A percentile compares a stretch with the other conserved stretches of the same genome.
phyloP scores from a whole-genome alignment of 2,888 invertebrate genomes.

The Apamea anceps region DNA sequence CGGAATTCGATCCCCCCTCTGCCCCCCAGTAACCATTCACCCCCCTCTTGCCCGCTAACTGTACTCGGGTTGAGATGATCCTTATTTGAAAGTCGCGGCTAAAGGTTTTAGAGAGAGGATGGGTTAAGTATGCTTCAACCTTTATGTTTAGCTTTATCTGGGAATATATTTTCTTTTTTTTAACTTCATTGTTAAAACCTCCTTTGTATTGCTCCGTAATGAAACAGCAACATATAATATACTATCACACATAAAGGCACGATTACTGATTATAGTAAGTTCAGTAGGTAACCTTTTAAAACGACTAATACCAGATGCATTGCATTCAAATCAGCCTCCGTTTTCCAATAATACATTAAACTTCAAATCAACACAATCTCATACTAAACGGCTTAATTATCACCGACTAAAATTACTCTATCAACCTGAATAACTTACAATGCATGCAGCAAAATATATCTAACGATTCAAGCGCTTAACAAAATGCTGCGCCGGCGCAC shows the following conservation, averaged over 20 bases:
- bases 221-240: background rate
- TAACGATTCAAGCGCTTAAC: constrained; percentile 36
- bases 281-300: constrained; percentile 13
- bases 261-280: background rate
- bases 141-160: constrained; percentile 35
- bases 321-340: constrained; percentile 28
- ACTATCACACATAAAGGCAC: background rate
- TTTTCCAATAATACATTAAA: constrained; percentile 28
- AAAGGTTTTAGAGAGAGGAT: constrained; percentile 62
- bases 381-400: constrained; percentile 51
- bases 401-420: constrained; percentile 46
- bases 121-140: constrained; percentile 50
- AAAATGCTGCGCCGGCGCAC: constrained; percentile 60
- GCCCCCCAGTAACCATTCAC: constrained; percentile 64
- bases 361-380: constrained; percentile 26
- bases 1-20: constrained; percentile 78
- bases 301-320: constrained; percentile 3
- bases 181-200: background rate
- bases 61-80: constrained; percentile 65
- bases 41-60: constrained; percentile 63
- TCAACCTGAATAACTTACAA: constrained; percentile 49
- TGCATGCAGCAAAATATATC: constrained; percentile 46
- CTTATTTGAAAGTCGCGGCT: constrained; percentile 63
- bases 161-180: background rate
- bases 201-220: background rate